These are phyloP conservation scores for Gymnopithys bicolor DNA, from an alignment of 2,797 vertebrate species.

Conservation along the genomic window DNA sequence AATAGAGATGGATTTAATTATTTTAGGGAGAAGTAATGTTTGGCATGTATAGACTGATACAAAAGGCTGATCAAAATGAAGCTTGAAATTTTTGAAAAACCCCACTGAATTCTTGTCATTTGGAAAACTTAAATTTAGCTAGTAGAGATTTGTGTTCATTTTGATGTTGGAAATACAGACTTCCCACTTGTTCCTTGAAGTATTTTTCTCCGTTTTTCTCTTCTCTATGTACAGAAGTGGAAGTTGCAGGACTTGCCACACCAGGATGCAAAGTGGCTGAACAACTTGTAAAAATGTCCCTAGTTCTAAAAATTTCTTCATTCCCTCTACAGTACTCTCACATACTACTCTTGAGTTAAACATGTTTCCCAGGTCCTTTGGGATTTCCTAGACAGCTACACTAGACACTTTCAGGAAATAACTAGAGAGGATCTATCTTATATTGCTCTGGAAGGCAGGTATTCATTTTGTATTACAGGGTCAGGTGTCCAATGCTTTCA, in stretches of 20 bases:
- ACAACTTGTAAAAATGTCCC: neutral
- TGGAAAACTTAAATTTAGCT: neutral
- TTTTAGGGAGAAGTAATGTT: neutral
- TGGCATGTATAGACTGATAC: neutral
- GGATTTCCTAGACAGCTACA: neutral
- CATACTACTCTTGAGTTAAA: neutral
- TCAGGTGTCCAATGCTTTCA: conserved; percentile 13
- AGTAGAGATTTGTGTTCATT: neutral
- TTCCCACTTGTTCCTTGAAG: neutral
- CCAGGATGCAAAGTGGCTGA: neutral
- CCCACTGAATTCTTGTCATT: neutral
- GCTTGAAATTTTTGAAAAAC: neutral
- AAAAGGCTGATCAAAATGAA: neutral
- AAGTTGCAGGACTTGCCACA: neutral
- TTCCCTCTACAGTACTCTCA: neutral
- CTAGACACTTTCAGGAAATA: neutral
- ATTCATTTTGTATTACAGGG: neutral
- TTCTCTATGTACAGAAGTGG: neutral
- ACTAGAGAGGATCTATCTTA: neutral
- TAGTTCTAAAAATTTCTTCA: neutral
- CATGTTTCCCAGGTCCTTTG: neutral
- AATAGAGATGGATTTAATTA: neutral
- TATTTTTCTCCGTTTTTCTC: neutral
- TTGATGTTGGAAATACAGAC: neutral
- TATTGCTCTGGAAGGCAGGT: neutral